Evolutionary conservation across 2,888 invertebrate species (phyloP), one percentile per base, ranked within the genome.

Genomic region (Troglohyphantes excavatus): DNA sequence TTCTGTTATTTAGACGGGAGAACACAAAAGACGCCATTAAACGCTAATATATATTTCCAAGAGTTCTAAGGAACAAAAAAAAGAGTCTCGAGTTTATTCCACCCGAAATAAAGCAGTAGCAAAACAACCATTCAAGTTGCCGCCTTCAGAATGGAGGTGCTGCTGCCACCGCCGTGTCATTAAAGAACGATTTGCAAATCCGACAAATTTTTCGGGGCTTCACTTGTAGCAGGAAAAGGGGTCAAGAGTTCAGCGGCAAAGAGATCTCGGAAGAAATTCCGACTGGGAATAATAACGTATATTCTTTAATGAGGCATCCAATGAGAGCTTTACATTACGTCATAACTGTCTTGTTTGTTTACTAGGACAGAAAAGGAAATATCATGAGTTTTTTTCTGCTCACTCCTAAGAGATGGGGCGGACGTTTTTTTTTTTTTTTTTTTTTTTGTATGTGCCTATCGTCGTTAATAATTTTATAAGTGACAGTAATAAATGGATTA

Each of bases 401-500:
- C 19, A n/a, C 53, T 68, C 26, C 39, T 23, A 21, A 19, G 19
- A 26, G 39, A 11, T 46, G 72, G 19, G 26, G 6, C 7, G 23
- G 23, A 53, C 53, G 29, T 21, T 59, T 70, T 70, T 67, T 65
- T 67, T 61, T n/a, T 21, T 59, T 70, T 70, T 67, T 65, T 67
- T 61, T n/a, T n/a, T n/a, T n/a, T n/a, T n/a, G n/a, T n/a, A 65
- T 67, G 27, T 39, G 9, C 27, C 33, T 33, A 5, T 26, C 27
- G 17, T 82, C 87, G 68, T 79, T 81, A 67, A 88, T 82, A 75
- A 79, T 79, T 79, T 79, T 59, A 63, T 67, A 72, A 87, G 72
- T 53, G 72, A 79, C 87, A 79, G 33, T 73, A 87, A 81, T 81
- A 87, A 81, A 87, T 87, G 72, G 79, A 81, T 70, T 63, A 72